phyloP scores from a whole-genome alignment of 53 echinoderm and acorn worm species.

The Zoroaster sp. region DNA sequence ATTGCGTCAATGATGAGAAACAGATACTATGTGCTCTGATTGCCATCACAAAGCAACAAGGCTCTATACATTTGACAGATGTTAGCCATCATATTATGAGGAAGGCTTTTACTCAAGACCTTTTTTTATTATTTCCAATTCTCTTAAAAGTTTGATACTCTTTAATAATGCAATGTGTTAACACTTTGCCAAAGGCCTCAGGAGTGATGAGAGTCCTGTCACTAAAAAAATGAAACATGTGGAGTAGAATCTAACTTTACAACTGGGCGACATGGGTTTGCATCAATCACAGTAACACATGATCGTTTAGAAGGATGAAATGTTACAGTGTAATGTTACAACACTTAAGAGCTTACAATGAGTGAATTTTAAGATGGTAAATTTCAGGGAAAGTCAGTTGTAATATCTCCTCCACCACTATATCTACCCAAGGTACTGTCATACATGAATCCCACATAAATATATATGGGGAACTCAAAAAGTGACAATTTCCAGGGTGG shows the following conservation, averaged over 20 bases:
- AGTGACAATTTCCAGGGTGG: too few relatives aligned
- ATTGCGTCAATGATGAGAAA: constrained; percentile 27
- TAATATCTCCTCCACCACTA: too few relatives aligned
- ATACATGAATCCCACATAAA: too few relatives aligned
- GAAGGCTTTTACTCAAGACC: neutral
- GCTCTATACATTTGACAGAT: constrained; percentile 25
- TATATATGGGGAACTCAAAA: too few relatives aligned
- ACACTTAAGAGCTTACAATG: too few relatives aligned
- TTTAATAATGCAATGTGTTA: neutral
- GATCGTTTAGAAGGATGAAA: too few relatives aligned
- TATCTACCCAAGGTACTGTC: too few relatives aligned
- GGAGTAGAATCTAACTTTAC: neutral
- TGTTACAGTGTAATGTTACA: too few relatives aligned
- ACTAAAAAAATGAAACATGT: neutral
- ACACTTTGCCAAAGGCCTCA: neutral
- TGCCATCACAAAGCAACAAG: neutral
- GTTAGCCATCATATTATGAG: neutral
- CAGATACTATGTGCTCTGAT: constrained; percentile 9
- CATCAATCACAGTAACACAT: neutral
- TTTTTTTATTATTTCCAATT: neutral
- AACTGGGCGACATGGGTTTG: neutral
- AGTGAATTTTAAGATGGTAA: too few relatives aligned
- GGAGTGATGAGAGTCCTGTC: neutral
- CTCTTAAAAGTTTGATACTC: neutral
- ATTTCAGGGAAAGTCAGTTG: too few relatives aligned